Evolutionary conservation across 2,888 invertebrate genomes (phyloP).

Genomic region (Cheilosia urbana): DNA sequence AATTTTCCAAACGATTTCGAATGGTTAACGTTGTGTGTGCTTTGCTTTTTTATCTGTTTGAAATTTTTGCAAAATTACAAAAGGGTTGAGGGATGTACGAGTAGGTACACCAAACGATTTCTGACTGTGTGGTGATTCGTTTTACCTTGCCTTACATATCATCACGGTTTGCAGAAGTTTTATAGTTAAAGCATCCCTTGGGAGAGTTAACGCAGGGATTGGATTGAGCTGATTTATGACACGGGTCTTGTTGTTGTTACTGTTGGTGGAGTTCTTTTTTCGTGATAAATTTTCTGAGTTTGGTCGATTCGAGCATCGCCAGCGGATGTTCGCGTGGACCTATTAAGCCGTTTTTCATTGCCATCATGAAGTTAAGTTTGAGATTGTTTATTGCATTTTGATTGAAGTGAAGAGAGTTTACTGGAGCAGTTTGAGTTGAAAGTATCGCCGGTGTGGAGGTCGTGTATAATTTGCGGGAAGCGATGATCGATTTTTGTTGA

Average conservation of each 20-base stretch:
- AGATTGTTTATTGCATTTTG: conserved; percentile 47
- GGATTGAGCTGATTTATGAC: conserved; percentile 65
- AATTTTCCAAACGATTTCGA: conserved; percentile 69
- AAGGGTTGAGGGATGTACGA: conserved; percentile 18
- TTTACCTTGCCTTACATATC: conserved; percentile 58
- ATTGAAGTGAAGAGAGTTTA: conserved; percentile 17
- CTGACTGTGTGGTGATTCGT: conserved; percentile 42
- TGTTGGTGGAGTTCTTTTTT: conserved; percentile 28
- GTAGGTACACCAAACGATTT: neutral
- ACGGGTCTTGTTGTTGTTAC: conserved; percentile 18
- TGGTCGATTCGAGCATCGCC: conserved; percentile 45
- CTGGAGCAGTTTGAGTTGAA: neutral
- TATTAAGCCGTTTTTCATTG: conserved; percentile 44
- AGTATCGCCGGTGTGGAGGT: neutral
- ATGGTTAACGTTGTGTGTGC: conserved; percentile 44
- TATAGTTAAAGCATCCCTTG: conserved; percentile 28
- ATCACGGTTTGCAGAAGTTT: conserved; percentile 43
- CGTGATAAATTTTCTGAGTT: conserved; percentile 53
- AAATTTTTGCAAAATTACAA: conserved; percentile 31
- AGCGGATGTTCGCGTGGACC: conserved; percentile 49
- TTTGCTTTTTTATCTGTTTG: conserved; percentile 58
- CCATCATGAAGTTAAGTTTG: conserved; percentile 11
- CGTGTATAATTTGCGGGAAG: neutral
- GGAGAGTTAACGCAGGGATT: neutral
- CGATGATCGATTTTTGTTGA: neutral